A percentile compares a stretch with the other conserved stretches of the same genome.
Conservation (phyloP, 2,113 vertebrate species). For the Desmodus rotundus region DNA sequence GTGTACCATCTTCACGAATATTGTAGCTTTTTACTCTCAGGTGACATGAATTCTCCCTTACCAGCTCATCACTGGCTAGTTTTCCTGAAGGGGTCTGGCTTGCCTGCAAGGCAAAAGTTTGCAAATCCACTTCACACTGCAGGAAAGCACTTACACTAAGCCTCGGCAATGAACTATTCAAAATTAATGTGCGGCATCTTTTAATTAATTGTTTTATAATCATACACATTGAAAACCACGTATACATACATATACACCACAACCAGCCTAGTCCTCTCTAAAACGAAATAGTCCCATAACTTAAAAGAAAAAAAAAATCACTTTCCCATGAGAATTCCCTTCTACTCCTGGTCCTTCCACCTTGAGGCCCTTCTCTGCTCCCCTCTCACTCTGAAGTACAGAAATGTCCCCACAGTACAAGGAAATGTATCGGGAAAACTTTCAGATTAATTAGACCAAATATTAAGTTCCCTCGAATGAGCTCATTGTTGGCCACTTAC, state of each 20-base stretch:
- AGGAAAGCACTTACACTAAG: neutral
- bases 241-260: neutral
- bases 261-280: neutral
- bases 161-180: neutral
- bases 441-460: neutral
- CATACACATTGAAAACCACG: neutral
- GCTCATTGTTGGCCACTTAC: neutral
- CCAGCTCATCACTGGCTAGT: neutral
- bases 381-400: neutral
- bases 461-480: neutral
- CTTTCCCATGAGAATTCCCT: neutral
- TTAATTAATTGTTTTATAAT: neutral
- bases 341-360: neutral
- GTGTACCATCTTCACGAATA: neutral
- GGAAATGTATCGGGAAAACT: neutral
- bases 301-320: neutral
- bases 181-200: neutral
- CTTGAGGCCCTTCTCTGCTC: neutral
- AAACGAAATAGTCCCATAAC: neutral
- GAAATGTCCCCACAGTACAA: neutral
- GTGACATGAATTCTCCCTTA: neutral
- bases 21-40: neutral
- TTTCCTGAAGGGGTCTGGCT: neutral
- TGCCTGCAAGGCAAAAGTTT: neutral
- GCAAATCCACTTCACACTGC: neutral